Percentiles rank a stretch among this genome's conserved stretches.
phyloP scores from a whole-genome alignment of 2,888 invertebrate genomes.

The Drosophila birchii region DNA sequence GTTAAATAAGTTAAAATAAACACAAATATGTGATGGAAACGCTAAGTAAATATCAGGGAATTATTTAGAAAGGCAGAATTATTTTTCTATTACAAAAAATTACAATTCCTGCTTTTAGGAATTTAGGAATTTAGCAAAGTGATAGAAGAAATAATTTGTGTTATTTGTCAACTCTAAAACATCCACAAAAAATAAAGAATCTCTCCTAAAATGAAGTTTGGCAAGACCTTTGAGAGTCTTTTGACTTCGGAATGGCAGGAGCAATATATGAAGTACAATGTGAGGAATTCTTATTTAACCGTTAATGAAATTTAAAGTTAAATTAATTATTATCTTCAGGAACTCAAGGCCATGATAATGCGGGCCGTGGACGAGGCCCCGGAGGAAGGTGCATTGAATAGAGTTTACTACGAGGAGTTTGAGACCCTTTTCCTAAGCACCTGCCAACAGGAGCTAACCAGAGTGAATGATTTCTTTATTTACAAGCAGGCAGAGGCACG shows the following conservation, averaged over 20 bases:
- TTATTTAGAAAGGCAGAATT: too few relatives aligned
- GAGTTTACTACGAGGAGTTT: conserved; percentile 91
- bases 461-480: conserved; percentile 97
- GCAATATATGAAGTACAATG: conserved; percentile 95
- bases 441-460: conserved; percentile 95
- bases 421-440: conserved; percentile 96
- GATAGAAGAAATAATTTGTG: neutral
- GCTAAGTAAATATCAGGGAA: neutral
- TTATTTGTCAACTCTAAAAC: conserved; percentile 1
- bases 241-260: conserved; percentile 99
- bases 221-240: conserved; percentile 97
- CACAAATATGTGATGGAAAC: neutral
- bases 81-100: neutral
- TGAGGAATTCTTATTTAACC: conserved; percentile 84
- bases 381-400: conserved; percentile 90
- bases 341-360: conserved; percentile 94
- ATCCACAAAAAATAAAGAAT: neutral
- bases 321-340: conserved; percentile 34
- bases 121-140: too few relatives aligned
- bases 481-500: conserved; percentile 98
- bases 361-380: conserved; percentile 95
- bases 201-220: conserved; percentile 93
- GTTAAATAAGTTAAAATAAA: neutral
- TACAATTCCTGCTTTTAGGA: neutral
- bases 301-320: neutral